These are phyloP conservation scores for Macrocentrus cingulum DNA, from an alignment of 1,140 invertebrate genomes.

Conservation along the genomic window DNA sequence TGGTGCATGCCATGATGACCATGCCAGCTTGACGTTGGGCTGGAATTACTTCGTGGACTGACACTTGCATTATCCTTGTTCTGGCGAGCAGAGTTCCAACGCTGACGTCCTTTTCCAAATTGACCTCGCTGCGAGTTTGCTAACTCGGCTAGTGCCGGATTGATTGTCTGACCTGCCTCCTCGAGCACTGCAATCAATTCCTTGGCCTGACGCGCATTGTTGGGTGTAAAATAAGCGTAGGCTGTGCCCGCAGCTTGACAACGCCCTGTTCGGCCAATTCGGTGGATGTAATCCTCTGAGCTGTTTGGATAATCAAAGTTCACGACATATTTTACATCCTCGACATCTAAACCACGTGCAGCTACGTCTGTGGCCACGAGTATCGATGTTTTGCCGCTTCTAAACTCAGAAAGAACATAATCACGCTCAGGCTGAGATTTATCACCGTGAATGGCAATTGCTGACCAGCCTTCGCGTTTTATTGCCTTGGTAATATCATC, in stretches of 20 bases:
- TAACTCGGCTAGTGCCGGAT: slow-evolving; percentile 70
- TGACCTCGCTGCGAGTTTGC: slow-evolving; percentile 58
- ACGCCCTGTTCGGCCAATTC: slow-evolving; percentile 94
- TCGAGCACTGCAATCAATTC: slow-evolving; percentile 86
- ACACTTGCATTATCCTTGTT: slow-evolving; percentile 43
- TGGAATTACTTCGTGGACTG: slow-evolving; percentile 44
- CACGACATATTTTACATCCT: slow-evolving; percentile 98
- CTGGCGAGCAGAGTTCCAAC: slow-evolving; percentile 56
- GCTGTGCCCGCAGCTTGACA: slow-evolving; percentile 93
- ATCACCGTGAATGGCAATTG: slow-evolving; percentile 95
- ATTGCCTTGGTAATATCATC: slow-evolving; percentile 93
- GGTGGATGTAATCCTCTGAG: slow-evolving; percentile 98
- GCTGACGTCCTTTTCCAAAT: slow-evolving; percentile 55
- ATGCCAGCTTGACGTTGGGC: slow-evolving; percentile 47
- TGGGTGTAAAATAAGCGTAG: slow-evolving; percentile 95
- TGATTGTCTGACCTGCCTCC: slow-evolving; percentile 90
- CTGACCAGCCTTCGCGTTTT: slow-evolving; percentile 79
- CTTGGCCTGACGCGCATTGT: slow-evolving; percentile 86
- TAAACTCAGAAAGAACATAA: slow-evolving; percentile 89
- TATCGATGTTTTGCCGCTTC: slow-evolving; percentile 89
- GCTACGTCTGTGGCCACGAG: slow-evolving; percentile 98
- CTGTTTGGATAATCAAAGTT: slow-evolving; percentile 99
- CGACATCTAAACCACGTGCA: slow-evolving; percentile 95
- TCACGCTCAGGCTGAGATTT: slow-evolving; percentile 97
- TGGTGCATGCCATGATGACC: slow-evolving; percentile 36